Conservation (phyloP, 2,888 invertebrate genomes). For the Chrysomela aeneicollis region DNA sequence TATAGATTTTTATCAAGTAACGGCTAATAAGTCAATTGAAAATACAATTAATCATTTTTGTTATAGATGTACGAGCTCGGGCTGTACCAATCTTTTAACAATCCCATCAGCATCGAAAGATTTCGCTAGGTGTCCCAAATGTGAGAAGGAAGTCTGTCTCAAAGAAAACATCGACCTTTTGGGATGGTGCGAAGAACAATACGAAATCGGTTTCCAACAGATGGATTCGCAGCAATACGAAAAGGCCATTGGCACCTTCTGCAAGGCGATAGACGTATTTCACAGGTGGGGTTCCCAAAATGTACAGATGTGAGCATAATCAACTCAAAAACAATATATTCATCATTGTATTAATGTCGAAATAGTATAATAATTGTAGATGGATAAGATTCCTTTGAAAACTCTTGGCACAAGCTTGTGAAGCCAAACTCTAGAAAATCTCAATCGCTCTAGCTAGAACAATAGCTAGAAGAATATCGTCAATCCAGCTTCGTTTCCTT, state of each 20-base stretch:
- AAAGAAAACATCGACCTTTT: slow-evolving; percentile 60
- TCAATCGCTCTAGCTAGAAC: too few relatives aligned
- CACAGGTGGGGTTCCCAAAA: slow-evolving; percentile 58
- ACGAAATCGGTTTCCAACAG: slow-evolving; percentile 59
- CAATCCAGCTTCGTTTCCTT: too few relatives aligned
- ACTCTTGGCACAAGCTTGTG: too few relatives aligned
- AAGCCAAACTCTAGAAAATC: too few relatives aligned
- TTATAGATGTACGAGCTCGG: slow-evolving; percentile 64
- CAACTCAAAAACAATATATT: too few relatives aligned
- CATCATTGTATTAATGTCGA: too few relatives aligned
- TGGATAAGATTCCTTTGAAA: too few relatives aligned
- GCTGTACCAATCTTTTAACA: slow-evolving; percentile 63
- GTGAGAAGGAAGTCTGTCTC: slow-evolving; percentile 63
- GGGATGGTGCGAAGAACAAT: slow-evolving; percentile 63
- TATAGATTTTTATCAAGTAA: too few relatives aligned
- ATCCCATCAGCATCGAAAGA: slow-evolving; percentile 59
- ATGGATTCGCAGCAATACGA: slow-evolving; percentile 66
- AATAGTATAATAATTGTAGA: too few relatives aligned
- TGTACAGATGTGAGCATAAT: too few relatives aligned
- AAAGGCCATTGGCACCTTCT: slow-evolving; percentile 66
- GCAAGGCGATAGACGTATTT: slow-evolving; percentile 68
- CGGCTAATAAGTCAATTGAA: too few relatives aligned
- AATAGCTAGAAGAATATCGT: too few relatives aligned
- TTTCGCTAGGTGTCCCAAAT: slow-evolving; percentile 63
- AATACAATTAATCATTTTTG: neutral